Evolutionary conservation across 2,113 vertebrate species (phyloP), one percentile per base, ranked within the genome.

Genomic region (Cryptoleucopteryx plumbea): DNA sequence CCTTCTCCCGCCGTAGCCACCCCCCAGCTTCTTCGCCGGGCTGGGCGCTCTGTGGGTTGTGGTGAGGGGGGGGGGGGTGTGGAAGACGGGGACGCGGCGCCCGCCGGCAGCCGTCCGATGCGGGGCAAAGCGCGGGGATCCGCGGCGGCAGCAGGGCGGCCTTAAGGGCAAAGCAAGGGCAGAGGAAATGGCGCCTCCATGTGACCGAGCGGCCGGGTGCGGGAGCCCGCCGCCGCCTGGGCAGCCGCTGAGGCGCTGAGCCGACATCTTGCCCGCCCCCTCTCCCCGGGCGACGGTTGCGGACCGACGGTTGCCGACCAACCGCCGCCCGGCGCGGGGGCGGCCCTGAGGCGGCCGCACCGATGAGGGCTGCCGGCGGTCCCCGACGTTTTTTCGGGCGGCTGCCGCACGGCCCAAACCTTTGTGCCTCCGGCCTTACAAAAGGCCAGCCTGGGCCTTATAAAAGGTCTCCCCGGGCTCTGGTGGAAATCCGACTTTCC

Each of bases 91-190:
- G 83, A 74, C 79, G 45, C 55, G 20, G 19, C 19, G 21, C 50
- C 40, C n/a, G 8, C 6, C 75, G 36, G 62, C 88, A 63, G 53
- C 63, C 53, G n/a, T 66, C 93, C 43, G 58, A 10, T 59, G 66
- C 27, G 52, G 74, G 47, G 42, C 32, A 38, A 53, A 58, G 32
- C 63, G 16, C 25, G 12, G 42, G 34, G 29, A 40, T 31, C 18
- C 27, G 6, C 52, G 58, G 67, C 61, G 18, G 65, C 84, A 45
- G 16, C 43, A 50, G 18, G 13, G 81, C 85, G 42, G 74, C 68
- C 22, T 88, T 92, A 86, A 96, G 94, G 93, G 89, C 89, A 16
- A 22, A 86, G 83, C 86, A 96, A 96, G 96, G 95, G 86, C 95
- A 68, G 62, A 90, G 93, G 75, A 86, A 96, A 86, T 88, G 88